Conservation (phyloP, 1,140 invertebrate genomes). For the Dreissena rostriformis region DNA sequence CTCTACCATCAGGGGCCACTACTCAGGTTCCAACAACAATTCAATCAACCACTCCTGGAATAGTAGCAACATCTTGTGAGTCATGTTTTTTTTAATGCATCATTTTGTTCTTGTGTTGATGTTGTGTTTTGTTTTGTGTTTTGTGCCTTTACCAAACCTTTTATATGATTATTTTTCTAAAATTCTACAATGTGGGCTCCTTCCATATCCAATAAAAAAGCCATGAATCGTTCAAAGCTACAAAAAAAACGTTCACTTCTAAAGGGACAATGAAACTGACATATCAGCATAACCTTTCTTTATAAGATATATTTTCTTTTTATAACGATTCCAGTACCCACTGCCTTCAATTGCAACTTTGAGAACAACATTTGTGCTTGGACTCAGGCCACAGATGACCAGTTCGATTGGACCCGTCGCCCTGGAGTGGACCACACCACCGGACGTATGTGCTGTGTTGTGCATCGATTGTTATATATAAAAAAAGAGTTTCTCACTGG, state of each 20-base stretch:
- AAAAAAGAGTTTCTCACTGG: not conserved
- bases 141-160: too few relatives aligned
- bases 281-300: too few relatives aligned
- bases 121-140: too few relatives aligned
- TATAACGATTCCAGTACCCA: not conserved
- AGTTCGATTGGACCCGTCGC: constrained; percentile 72
- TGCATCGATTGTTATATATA: not conserved
- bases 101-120: too few relatives aligned
- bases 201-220: too few relatives aligned
- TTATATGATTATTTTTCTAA: too few relatives aligned
- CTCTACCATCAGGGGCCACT: constrained; percentile 44
- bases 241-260: too few relatives aligned
- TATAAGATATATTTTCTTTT: too few relatives aligned
- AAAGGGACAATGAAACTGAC: too few relatives aligned
- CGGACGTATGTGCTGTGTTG: constrained; percentile 56
- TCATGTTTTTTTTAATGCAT: not conserved
- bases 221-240: too few relatives aligned
- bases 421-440: constrained; percentile 67
- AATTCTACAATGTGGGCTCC: too few relatives aligned
- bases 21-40: constrained; percentile 50
- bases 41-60: constrained; percentile 24
- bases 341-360: constrained; percentile 73
- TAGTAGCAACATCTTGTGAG: constrained; percentile 62
- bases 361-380: constrained; percentile 76
- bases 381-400: constrained; percentile 68